Evolutionary conservation across 1,140 invertebrate species (phyloP), one percentile per base, ranked within the genome.

Genomic region (Vanessa atalanta): DNA sequence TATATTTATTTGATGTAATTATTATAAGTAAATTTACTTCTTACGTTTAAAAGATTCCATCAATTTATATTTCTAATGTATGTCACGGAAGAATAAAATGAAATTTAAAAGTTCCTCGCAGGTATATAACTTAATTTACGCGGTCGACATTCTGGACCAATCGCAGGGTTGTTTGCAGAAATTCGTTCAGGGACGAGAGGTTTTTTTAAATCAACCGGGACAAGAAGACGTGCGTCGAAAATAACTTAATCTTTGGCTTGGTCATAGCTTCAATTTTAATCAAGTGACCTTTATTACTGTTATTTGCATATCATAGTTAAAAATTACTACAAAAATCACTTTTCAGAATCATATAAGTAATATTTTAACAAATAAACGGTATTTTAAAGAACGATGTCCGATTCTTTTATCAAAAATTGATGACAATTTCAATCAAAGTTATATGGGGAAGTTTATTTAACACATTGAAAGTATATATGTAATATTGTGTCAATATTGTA

Each of bases 41-140:
- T 13, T 31, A 0, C 5, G 31, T 3, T 37, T 61, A 47, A 9
- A 65, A 11, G 6, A 31, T 8, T 15, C 37, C 47, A 23, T 65
- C 9, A 15, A 47, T 16, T 7, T n/a, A 2, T 47, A 15, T 65
- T 65, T 47, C 37, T 65, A 14, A 47, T 48, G 63, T 47, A 13
- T 9, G 16, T 16, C 63, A 48, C 31, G 50, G 14, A 80, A 75
- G 48, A 70, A 63, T 63, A 74, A 72, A 66, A 70, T 43, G 73
- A 76, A 79, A 65, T 72, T 69, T 61, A 79, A 81, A 80, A 64
- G 78, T 80, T 73, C 68, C 68, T 70, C 67, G 71, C 70, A 83
- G 75, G 78, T 78, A 26, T 61, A 61, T 88, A 86, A 88, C 81
- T 79, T 83, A 83, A 83, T 88, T 85, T 86, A 81, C 78, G 77